Evolutionary conservation across 2,888 invertebrate genomes (phyloP), one percentile per base, ranked within the genome.

Genomic region (Calliphora vomitoria): DNA sequence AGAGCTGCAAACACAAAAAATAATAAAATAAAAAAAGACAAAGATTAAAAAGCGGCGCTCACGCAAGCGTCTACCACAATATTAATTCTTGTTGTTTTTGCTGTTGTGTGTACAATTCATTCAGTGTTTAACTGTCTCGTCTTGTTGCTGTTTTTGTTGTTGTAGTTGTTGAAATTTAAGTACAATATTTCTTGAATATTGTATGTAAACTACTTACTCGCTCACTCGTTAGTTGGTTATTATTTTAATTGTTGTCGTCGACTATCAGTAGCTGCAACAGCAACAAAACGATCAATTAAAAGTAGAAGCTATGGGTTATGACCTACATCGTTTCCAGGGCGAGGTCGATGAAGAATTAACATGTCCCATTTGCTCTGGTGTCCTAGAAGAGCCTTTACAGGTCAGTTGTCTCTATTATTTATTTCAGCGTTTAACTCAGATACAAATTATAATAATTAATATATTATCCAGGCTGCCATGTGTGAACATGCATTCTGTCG

Each of bases 401-500:
- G 98, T 98, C 94, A 91, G 92, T 92, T 53, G 83, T 31, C 44
- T 68, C 2, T 8, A 50, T 11, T 4, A 4, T 41, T 4, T 8
- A 47, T 18, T 35, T 2, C 35, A 35, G 35, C 2, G 3, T 35
- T 35, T 35, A 35, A 35, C 20, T 18, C 13, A 0, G 44, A 25
- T 44, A 62, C 10, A 15, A 18, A 13, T 35, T 13, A 58, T 41
- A 25, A 53, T n/a, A 68, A 18, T 20, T 38, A 20, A 60, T 62
- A 11, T 20, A 31, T 11, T 35, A 31, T 44, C 69, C 93, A 98
- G 98, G 98, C 98, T 79, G 98, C 98, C 74, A 96, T 96, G 91
- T 99, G 99, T 94, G 99, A 99, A 93, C 99, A 99, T 94, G 98
- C 98, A 82, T 99, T 99, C 94, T 99, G 99, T 94, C 96, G 97